Conservation (phyloP, 2,113 vertebrate genomes). For the Falcunculus frontatus region DNA sequence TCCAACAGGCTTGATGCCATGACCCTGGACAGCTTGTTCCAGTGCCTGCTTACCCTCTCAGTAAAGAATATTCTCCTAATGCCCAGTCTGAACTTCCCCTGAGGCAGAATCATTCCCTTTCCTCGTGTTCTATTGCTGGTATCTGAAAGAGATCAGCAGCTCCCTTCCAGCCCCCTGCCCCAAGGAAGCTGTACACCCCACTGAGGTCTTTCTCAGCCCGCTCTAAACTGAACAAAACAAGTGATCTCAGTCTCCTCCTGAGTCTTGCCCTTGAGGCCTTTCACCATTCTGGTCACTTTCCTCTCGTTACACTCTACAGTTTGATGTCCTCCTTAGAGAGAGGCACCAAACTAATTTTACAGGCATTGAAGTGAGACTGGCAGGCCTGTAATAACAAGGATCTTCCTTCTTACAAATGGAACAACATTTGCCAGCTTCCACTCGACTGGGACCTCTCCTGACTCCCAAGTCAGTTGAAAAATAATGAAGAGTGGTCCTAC, state of each 20-base stretch:
- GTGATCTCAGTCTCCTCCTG: not conserved
- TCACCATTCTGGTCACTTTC: not conserved
- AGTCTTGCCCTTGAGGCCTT: not conserved
- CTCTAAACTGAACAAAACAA: not conserved
- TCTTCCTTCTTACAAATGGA: not conserved
- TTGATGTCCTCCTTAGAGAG: no score
- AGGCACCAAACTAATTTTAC: not conserved
- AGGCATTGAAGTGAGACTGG: not conserved
- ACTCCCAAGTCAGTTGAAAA: not conserved
- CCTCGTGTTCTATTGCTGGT: accelerated
- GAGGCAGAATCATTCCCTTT: not conserved
- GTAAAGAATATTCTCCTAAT: not conserved
- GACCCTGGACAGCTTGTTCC: not conserved
- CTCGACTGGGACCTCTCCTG: not conserved
- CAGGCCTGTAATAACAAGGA: not conserved
- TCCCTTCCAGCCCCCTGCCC: not conserved
- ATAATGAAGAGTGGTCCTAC: not conserved
- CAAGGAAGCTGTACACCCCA: not conserved
- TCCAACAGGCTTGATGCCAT: not conserved
- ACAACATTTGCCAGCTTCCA: not conserved
- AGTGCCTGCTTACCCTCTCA: not conserved
- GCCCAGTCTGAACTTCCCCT: not conserved
- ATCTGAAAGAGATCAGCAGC: not conserved
- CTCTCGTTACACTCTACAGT: not conserved
- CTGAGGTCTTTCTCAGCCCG: not conserved